These are phyloP conservation scores for Limnephilus auricula DNA, from an alignment of 2,888 invertebrate species.

Conservation along the genomic window DNA sequence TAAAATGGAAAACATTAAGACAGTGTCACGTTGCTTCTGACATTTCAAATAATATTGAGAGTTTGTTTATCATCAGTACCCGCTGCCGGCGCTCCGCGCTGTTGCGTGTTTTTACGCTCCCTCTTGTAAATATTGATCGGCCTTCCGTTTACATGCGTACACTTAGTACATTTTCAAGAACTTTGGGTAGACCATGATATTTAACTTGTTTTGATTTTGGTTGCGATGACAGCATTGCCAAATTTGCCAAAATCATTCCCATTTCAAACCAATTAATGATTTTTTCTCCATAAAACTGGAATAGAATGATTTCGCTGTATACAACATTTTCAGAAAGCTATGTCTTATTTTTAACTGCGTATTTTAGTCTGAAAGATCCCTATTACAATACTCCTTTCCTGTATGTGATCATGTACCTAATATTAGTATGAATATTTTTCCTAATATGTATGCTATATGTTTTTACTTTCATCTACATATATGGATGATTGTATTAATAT, in stretches of 20 bases:
- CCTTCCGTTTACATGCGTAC: constrained; percentile 8
- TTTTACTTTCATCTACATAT: too few relatives aligned
- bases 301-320: background rate
- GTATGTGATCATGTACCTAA: too few relatives aligned
- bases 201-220: constrained; percentile 8
- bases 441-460: too few relatives aligned
- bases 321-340: too few relatives aligned
- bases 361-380: background rate
- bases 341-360: background rate
- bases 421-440: too few relatives aligned
- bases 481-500: too few relatives aligned
- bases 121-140: constrained; percentile 33
- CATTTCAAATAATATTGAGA: background rate
- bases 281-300: background rate
- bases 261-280: background rate
- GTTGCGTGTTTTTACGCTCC: constrained; percentile 26
- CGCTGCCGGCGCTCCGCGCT: constrained; percentile 17
- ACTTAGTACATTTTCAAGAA: constrained; percentile 1
- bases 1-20: background rate
- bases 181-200: background rate
- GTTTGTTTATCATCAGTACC: background rate
- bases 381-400: background rate
- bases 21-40: constrained; percentile 2
- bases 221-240: constrained; percentile 36
- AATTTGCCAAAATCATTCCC: background rate